These are phyloP conservation scores for Myripristis murdjan DNA, from an alignment of 2,797 vertebrate species.

Conservation along the genomic window DNA sequence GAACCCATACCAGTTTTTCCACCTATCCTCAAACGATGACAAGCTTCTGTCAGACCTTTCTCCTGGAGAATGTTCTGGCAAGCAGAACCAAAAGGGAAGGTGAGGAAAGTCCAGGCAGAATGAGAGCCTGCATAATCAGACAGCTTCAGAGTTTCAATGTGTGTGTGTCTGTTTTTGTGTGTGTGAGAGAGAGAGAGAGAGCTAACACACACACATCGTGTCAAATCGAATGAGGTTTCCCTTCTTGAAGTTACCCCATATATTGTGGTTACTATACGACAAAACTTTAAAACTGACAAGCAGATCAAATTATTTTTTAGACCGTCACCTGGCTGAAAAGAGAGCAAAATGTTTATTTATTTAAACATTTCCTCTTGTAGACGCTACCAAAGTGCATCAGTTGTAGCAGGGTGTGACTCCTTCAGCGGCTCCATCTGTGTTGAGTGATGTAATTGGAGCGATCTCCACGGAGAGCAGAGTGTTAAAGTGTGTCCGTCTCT, in stretches of 20 bases:
- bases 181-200: conserved; percentile 20
- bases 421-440: conserved; percentile 18
- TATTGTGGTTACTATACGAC: not conserved
- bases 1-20: too few relatives aligned
- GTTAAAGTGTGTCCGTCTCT: conserved; percentile 48
- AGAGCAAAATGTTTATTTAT: not conserved
- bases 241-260: not conserved
- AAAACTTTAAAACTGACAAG: not conserved
- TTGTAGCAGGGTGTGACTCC: not conserved
- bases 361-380: not conserved
- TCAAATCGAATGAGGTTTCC: conserved; percentile 2
- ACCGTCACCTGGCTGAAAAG: not conserved
- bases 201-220: conserved; percentile 18
- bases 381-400: not conserved
- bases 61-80: too few relatives aligned
- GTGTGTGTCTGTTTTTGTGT: too few relatives aligned
- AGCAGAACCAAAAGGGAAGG: too few relatives aligned
- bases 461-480: conserved; percentile 41
- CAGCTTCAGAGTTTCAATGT: conserved; percentile 16
- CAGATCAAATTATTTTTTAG: not conserved
- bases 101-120: too few relatives aligned
- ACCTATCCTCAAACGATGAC: too few relatives aligned
- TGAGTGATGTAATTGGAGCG: conserved; percentile 28
- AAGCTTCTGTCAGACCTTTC: too few relatives aligned
- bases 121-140: conserved; percentile 1